Evolutionary conservation across 2,888 invertebrate species (phyloP), one percentile per base, ranked within the genome.

Genomic region (Drosophila sordidula): DNA sequence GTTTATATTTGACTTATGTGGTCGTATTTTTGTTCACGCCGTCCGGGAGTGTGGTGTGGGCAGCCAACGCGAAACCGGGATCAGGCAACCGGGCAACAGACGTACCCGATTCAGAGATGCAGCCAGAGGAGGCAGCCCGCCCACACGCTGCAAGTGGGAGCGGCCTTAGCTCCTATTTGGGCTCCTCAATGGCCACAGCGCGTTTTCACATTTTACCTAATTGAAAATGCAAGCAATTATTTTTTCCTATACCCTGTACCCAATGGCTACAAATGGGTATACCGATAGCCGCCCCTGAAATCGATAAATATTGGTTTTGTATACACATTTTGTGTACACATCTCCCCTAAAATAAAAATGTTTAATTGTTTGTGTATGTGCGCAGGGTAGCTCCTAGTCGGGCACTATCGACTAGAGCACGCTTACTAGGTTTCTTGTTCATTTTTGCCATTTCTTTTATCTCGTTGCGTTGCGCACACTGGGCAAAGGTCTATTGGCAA

Each of bases 1-100:
- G 85, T 83, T 87, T 83, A 87, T 83, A 85, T 83, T 83, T 83
- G 83, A 83, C 83, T 85, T 83, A 79, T 79, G 74, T 68, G 67
- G 52, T 66, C 55, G 63, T 83, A 88, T 83, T 83, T 88, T 71
- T 52, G 74, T 64, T 50, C 69, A 36, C 44, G 57, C 62, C 66
- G 42, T 16, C 42, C 54, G 44, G 25, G 41, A 62, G 36, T 51
- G 34, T 34, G 34, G 34, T 12, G 34, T 12, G 50, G 44, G 50
- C 11, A 65, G 42, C 51, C 52, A 42, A 50, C 75, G 46, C 44
- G 52, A 51, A 67, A 55, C 74, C 46, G 75, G 65, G 55, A 59
- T 70, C 63, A 75, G 62, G 36, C 55, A 49, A 16, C 39, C 4
- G 41, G 51, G 25, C 47, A 66, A 34, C 56, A 29, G 42, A 36